phyloP scores from a whole-genome alignment of 2,888 invertebrate species.

The Ochropacha duplaris region DNA sequence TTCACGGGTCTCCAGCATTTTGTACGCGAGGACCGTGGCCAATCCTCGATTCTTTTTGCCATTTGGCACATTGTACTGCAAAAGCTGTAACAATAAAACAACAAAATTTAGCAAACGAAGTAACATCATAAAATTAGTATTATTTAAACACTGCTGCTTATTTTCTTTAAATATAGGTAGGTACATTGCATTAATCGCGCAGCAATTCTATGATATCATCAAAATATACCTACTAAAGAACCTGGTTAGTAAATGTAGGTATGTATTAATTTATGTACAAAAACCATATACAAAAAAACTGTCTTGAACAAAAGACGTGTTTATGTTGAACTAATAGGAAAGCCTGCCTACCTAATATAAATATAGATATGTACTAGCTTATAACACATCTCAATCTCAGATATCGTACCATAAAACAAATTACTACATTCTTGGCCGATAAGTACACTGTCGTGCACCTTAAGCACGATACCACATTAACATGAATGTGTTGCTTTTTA shows the following conservation, averaged over 20 bases:
- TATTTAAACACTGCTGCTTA: neutral
- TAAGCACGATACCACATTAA: too few species aligned
- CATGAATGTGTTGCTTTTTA: too few species aligned
- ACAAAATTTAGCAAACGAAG: conserved; percentile 18
- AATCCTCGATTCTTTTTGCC: conserved; percentile 94
- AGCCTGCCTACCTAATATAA: too few species aligned
- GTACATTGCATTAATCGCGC: neutral
- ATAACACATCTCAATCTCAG: too few species aligned
- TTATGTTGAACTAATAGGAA: too few species aligned
- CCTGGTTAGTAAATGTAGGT: neutral
- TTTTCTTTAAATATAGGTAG: too few species aligned
- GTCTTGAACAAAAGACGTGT: conserved; percentile 4
- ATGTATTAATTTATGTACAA: too few species aligned
- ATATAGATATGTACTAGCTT: too few species aligned
- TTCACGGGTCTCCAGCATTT: conserved; percentile 86
- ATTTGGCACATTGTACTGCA: conserved; percentile 95
- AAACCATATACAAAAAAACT: too few species aligned
- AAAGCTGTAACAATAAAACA: conserved; percentile 82
- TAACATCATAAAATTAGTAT: neutral
- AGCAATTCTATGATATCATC: neutral
- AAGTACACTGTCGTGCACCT: neutral
- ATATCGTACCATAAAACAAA: too few species aligned
- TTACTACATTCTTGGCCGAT: too few species aligned
- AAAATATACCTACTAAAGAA: neutral
- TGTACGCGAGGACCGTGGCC: conserved; percentile 89